A percentile compares a stretch with the other conserved stretches of the same genome.
Evolutionary conservation across 2,888 invertebrate genomes (phyloP).

Genomic region (Coleophora deauratella): DNA sequence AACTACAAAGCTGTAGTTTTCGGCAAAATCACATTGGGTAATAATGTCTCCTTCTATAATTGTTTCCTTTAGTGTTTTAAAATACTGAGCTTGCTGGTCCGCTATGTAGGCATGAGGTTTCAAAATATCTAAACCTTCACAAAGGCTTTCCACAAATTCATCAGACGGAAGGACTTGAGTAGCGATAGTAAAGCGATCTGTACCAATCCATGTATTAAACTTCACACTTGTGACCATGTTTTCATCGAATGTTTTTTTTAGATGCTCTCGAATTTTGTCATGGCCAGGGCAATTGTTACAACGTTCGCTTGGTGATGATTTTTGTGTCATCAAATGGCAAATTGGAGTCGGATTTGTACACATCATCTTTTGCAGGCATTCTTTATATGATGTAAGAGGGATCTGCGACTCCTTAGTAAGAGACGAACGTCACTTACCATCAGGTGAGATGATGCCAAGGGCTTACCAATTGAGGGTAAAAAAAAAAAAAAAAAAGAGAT

Average conservation of each 20-base stretch:
- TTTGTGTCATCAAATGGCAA: slow-evolving; percentile 15
- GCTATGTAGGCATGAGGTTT: slow-evolving; percentile 12
- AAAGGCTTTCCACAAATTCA: slow-evolving; percentile 11
- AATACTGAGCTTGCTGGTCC: slow-evolving; percentile 12
- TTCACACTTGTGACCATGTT: slow-evolving; percentile 12
- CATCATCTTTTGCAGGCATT: slow-evolving; percentile 15
- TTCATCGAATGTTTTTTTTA: slow-evolving; percentile 12
- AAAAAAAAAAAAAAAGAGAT: no score
- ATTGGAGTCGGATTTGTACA: slow-evolving; percentile 14
- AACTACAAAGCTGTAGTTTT: slow-evolving; percentile 13
- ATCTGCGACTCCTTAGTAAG: slow-evolving; percentile 13
- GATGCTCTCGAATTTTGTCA: slow-evolving; percentile 12
- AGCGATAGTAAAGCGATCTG: slow-evolving; percentile 9
- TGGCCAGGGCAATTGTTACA: slow-evolving; percentile 12
- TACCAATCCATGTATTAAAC: slow-evolving; percentile 14
- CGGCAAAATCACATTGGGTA: slow-evolving; percentile 10
- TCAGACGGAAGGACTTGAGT: slow-evolving; percentile 8
- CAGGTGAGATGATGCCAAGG: no score
- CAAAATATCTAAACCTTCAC: slow-evolving; percentile 9
- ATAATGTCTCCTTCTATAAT: slow-evolving; percentile 7
- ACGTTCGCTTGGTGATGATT: slow-evolving; percentile 9
- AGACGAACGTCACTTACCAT: no score
- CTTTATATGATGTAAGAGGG: slow-evolving; percentile 14
- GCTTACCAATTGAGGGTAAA: no score
- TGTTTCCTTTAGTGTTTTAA: slow-evolving; percentile 8